Conservation (phyloP, 2,797 vertebrate genomes). For the Ctenochaetus hawaiiensis region DNA sequence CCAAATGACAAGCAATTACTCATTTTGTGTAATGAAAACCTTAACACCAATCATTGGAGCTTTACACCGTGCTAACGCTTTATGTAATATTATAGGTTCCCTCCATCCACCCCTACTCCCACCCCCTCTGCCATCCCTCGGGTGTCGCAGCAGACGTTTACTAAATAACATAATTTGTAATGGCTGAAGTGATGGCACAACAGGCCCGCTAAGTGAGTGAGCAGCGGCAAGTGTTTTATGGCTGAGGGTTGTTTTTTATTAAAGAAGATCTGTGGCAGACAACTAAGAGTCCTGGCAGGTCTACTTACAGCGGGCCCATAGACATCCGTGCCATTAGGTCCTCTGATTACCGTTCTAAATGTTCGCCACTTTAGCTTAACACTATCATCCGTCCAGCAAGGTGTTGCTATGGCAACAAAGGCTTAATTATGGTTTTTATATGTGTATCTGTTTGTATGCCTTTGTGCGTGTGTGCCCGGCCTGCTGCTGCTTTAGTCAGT, state of each 20-base stretch:
- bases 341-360: slow-evolving; percentile 79
- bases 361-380: slow-evolving; percentile 68
- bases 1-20: slow-evolving; percentile 89
- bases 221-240: slow-evolving; percentile 71
- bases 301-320: slow-evolving; percentile 53
- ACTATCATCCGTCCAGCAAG: slow-evolving; percentile 66
- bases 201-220: slow-evolving; percentile 79
- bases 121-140: slow-evolving; percentile 77
- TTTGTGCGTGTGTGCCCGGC: slow-evolving; percentile 13
- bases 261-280: slow-evolving; percentile 61
- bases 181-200: slow-evolving; percentile 83
- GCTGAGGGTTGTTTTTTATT: slow-evolving; percentile 55
- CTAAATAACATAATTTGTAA: slow-evolving; percentile 90
- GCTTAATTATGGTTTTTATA: slow-evolving; percentile 81
- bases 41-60: slow-evolving; percentile 87
- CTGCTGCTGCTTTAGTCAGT: slow-evolving; percentile 30
- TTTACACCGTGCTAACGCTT: slow-evolving; percentile 85
- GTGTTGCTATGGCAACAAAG: slow-evolving; percentile 82
- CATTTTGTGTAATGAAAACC: slow-evolving; percentile 89
- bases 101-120: slow-evolving; percentile 75
- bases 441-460: slow-evolving; percentile 37
- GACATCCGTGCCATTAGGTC: slow-evolving; percentile 74
- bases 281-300: slow-evolving; percentile 56
- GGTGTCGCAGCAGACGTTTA: slow-evolving; percentile 85
- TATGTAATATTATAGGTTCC: slow-evolving; percentile 87